Percentiles rank a stretch among this genome's conserved stretches.
phyloP scores from a whole-genome alignment of 2,113 vertebrate genomes.

The Poicephalus gulielmi region DNA sequence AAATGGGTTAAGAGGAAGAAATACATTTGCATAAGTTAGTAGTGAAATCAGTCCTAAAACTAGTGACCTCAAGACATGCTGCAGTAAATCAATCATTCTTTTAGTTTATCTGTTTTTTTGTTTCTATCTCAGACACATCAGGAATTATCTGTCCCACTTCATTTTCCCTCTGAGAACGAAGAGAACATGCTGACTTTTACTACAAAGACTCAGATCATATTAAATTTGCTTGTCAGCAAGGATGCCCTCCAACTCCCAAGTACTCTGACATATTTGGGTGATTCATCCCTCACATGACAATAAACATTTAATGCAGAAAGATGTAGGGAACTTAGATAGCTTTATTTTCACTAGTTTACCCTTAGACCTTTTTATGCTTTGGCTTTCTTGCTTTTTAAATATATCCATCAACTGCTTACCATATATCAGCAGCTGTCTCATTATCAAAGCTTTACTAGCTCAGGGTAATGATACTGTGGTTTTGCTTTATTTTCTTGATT shows the following conservation, averaged over 20 bases:
- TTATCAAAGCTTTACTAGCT: background rate
- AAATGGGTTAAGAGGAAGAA: background rate
- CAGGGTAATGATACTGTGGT: background rate
- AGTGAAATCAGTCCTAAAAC: background rate
- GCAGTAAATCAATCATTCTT: background rate
- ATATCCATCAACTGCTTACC: background rate
- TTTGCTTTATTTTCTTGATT: conserved; percentile 4
- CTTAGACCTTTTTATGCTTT: background rate
- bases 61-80: background rate
- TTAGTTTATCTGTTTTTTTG: background rate
- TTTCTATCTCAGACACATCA: background rate
- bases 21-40: background rate
- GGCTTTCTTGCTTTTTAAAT: background rate
- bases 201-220: background rate
- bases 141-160: background rate
- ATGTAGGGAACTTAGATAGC: background rate
- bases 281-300: background rate
- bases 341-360: background rate
- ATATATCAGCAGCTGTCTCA: background rate
- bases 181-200: background rate
- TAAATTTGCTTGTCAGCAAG: conserved; percentile 42
- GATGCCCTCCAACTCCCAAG: conserved; percentile 7
- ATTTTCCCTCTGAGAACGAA: conserved; percentile 34
- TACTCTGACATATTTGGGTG: background rate
- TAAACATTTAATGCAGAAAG: conserved; percentile 2